Percentiles rank a stretch among this genome's conserved stretches.
Evolutionary conservation across 92 coral and sea anemone genomes (phyloP).

Genomic region (Anthopleura xanthogrammica): DNA sequence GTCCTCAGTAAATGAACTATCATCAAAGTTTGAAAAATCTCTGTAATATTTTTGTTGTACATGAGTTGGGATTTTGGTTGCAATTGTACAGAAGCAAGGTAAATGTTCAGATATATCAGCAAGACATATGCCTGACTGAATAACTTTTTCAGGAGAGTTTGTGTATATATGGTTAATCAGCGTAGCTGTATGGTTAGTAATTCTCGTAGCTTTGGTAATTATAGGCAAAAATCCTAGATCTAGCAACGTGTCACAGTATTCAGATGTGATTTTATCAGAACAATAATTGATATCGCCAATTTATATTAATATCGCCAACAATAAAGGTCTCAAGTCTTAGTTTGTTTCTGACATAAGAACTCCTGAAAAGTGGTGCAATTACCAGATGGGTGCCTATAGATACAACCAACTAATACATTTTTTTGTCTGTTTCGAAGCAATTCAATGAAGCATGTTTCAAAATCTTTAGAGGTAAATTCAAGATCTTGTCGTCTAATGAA

Average conservation of each 20-base stretch:
- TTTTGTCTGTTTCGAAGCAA: conserved; percentile 19
- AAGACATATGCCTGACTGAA: not conserved
- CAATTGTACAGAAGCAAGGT: not conserved
- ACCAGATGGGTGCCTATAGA: conserved; percentile 24
- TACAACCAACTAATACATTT: conserved; percentile 25
- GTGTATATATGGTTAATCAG: conserved; percentile 32
- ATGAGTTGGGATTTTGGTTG: not conserved
- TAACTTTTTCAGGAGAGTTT: not conserved
- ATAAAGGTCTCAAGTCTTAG: conserved; percentile 24
- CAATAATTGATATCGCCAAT: conserved; percentile 24
- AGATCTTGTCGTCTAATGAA: conserved; percentile 19
- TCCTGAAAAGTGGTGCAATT: conserved; percentile 25
- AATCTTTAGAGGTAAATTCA: conserved; percentile 1
- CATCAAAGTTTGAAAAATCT: not conserved
- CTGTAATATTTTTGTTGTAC: not conserved
- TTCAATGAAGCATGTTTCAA: conserved; percentile 34
- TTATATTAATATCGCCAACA: conserved; percentile 31
- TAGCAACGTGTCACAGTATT: conserved; percentile 27
- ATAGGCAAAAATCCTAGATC: not conserved
- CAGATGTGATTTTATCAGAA: conserved; percentile 33
- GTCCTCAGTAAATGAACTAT: not conserved
- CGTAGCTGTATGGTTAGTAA: conserved; percentile 24
- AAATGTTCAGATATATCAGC: not conserved
- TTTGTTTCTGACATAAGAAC: too few relatives aligned
- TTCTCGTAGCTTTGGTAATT: conserved; percentile 40